These are phyloP conservation scores for Ditylenchus dipsaci DNA, from an alignment of 1,140 invertebrate species.

Conservation along the genomic window DNA sequence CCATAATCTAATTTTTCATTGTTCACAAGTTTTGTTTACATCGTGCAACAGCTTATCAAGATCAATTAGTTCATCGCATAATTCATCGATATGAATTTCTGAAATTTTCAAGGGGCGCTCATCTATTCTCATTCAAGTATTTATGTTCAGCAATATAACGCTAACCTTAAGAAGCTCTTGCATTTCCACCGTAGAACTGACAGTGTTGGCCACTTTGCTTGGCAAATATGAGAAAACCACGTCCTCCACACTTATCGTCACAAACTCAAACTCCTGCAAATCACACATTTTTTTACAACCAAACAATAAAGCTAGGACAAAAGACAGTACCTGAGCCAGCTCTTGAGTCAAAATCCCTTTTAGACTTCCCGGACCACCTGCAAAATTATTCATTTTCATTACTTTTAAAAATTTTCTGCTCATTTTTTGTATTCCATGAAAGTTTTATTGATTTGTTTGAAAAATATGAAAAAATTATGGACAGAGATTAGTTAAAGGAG, in stretches of 20 bases:
- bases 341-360: conserved; percentile 53
- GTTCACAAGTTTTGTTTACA: too few relatives aligned
- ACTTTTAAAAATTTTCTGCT: too few relatives aligned
- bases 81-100: too few relatives aligned
- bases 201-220: conserved; percentile 52
- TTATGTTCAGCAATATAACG: neutral
- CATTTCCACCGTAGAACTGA: conserved; percentile 45
- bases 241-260: conserved; percentile 42
- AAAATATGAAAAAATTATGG: too few relatives aligned
- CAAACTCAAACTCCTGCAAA: conserved; percentile 50
- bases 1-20: too few relatives aligned
- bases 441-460: too few relatives aligned
- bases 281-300: neutral
- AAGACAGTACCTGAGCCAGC: conserved; percentile 19
- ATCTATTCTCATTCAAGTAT: too few relatives aligned
- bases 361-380: conserved; percentile 49
- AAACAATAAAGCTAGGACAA: neutral
- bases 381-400: conserved; percentile 5
- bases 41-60: too few relatives aligned
- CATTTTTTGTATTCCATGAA: too few relatives aligned
- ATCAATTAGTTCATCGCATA: too few relatives aligned
- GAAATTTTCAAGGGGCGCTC: too few relatives aligned
- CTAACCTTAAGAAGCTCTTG: conserved; percentile 36
- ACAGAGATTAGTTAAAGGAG: too few relatives aligned
- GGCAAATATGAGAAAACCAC: conserved; percentile 50